phyloP scores from a whole-genome alignment of 2,797 vertebrate species.

The Gouania willdenowi region DNA sequence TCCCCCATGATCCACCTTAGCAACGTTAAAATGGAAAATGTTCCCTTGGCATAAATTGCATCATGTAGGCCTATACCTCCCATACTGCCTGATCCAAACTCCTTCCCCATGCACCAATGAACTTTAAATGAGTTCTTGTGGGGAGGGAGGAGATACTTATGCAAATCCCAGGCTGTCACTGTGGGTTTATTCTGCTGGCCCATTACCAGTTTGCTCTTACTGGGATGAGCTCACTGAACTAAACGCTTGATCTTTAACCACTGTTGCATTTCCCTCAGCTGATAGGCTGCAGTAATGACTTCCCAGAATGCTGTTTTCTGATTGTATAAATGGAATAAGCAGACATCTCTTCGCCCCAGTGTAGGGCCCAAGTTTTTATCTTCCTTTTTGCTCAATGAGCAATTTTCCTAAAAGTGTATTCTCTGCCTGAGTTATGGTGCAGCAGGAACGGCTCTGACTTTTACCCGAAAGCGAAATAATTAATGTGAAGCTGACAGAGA shows the following conservation, averaged over 20 bases:
- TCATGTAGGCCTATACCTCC: constrained; percentile 35
- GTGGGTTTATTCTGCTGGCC: constrained; percentile 50
- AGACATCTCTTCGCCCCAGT: constrained; percentile 39
- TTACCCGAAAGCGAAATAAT: background rate
- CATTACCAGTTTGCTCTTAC: constrained; percentile 20
- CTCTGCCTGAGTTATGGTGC: constrained; percentile 10
- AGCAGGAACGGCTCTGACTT: constrained; percentile 9
- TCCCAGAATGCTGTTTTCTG: constrained; percentile 64
- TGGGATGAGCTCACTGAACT: constrained; percentile 54
- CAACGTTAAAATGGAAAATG: constrained; percentile 1
- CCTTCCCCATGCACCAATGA: constrained; percentile 14
- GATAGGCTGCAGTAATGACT: constrained; percentile 67
- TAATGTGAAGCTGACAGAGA: too few relatives aligned
- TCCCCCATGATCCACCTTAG: constrained; percentile 16
- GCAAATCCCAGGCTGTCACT: constrained; percentile 53
- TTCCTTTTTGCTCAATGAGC: constrained; percentile 24
- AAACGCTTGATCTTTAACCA: constrained; percentile 45
- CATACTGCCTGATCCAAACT: constrained; percentile 19
- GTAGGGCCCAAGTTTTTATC: constrained; percentile 26
- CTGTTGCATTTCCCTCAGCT: constrained; percentile 45
- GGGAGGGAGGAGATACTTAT: constrained; percentile 48
- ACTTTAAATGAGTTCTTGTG: constrained; percentile 43
- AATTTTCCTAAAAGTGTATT: background rate
- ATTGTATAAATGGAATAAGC: constrained; percentile 47
- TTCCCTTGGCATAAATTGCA: constrained; percentile 22